Evolutionary conservation across 2,113 vertebrate genomes (phyloP), one percentile per base, ranked within the genome.

Genomic region (Climacteris rufus): DNA sequence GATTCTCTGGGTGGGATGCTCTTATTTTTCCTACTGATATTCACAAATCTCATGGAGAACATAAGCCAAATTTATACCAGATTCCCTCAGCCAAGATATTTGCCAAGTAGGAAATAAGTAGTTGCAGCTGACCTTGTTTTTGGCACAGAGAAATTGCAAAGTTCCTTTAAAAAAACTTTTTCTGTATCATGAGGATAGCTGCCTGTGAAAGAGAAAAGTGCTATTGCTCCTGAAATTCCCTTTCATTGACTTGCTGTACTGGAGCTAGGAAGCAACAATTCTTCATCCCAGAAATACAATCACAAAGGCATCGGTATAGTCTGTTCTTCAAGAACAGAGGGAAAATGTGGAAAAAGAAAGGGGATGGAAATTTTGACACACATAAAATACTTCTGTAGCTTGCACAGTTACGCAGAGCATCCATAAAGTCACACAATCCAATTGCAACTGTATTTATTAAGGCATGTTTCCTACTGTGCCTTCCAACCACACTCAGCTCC

Each of bases 211-310:
- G 9, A 45, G 11, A 37, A 78, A 74, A 78, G 15, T 44, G 33
- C 4, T 60, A 13, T 10, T 52, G 11, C 37, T 68, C 13, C 13
- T 54, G 40, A 53, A 94, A 70, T 63, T 4, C 2, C 2, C 9
- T 21, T 80, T 66, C 19, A 27, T 56, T 19, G 17, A 37, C 9
- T 56, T 75, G 7, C 22, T 59, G 65, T 68, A 71, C 28, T 76
- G 17, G 16, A 71, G 15, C 0, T 28, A 13, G 10, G 15, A 21
- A 57, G 3, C 0, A 1, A 42, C 27, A 65, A 64, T 56, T 69
- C 42, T 50, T 80, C 15, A 40, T 10, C 7, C 11, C 21, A 13
- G 45, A 85, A 77, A 27, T 15, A 30, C 9, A 53, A 18, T 10
- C 7, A 75, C 33, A 60, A 70, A 68, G 10, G 2, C 1, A 0